Base-by-base conservation (phyloP, 2,797 vertebrate species). In the Sebastes jordani region DNA sequence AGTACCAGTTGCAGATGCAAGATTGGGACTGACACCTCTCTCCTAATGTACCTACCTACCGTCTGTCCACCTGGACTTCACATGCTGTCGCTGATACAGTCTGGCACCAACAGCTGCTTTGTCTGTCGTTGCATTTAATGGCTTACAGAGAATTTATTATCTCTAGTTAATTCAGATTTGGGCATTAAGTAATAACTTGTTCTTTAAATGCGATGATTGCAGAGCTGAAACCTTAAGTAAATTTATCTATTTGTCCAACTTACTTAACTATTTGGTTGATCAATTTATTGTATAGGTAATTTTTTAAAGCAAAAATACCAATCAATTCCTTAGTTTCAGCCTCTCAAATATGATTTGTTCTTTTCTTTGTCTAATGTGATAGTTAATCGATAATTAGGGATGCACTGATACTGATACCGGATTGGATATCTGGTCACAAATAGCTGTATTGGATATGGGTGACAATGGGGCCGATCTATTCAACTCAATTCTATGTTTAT, bases 31-130 rank as follows among this genome's bases (percentile, higher is more conserved):
- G 59, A 72, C 59, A 23, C 25, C 11, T 61, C 25, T 61, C 65
- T 69, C n/a, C 36, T 66, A 11, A 46, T 82, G 78, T 63, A 55
- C n/a, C n/a, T 68, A 58, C 22, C 56, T 36, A 60, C 42, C n/a
- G 60, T 58, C 83, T 81, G 86, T 67, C 75, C 78, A 80, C 66
- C 74, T 89, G 78, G 32, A 70, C 62, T 27, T 68, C 68, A 74
- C 70, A 67, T 22, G 8, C 65, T 60, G 64, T 46, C 20, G n/a
- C 52, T 80, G 38, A 30, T n/a, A 25, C 69, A 75, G 27, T 54
- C 65, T 75, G 81, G 59, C 68, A 72, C 25, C 46, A 25, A 23
- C 81, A 76, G 75, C 62, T 84, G 75, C 72, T 88, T 84, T 71
- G 38, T 62, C 42, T 59, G 23, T 59, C 78, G 54, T 66, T 32